Evolutionary conservation across 1,140 invertebrate species (phyloP).

Genomic region (Drosophila nebulosa): DNA sequence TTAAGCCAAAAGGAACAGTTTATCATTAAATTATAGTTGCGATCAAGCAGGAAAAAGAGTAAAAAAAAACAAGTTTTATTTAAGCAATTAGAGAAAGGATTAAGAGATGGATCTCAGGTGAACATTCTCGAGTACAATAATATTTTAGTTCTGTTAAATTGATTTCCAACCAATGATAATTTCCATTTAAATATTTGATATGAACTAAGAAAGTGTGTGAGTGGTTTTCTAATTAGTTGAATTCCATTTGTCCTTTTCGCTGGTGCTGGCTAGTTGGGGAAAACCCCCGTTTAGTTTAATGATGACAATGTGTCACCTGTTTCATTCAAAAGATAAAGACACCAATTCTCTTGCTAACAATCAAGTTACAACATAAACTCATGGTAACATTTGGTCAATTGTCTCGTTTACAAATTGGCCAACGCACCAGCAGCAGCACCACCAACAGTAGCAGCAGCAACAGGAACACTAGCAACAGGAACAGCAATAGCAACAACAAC

Average conservation of each 20-base stretch:
- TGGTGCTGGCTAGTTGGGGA: background rate
- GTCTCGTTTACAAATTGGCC: slow-evolving; percentile 73
- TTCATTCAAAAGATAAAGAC: slow-evolving; percentile 8
- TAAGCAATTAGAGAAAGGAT: no score
- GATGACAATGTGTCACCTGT: slow-evolving; percentile 26
- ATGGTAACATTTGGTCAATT: slow-evolving; percentile 64
- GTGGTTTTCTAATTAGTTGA: no score
- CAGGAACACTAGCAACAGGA: background rate
- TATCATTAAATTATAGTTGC: no score
- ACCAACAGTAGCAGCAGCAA: background rate
- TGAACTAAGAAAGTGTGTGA: background rate
- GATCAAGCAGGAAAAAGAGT: no score
- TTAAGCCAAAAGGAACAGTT: no score
- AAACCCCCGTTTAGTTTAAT: background rate
- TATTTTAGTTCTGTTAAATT: no score
- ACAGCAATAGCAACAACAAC: background rate
- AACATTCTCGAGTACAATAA: no score
- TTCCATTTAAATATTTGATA: no score
- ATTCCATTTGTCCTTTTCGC: no score
- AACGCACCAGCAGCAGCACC: background rate
- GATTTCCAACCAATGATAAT: no score
- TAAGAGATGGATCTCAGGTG: no score
- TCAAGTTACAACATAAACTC: slow-evolving; percentile 34
- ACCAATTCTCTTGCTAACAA: slow-evolving; percentile 33
- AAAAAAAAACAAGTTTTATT: no score